Conservation (phyloP, 2,113 vertebrate genomes). For the Tor tambroides region DNA sequence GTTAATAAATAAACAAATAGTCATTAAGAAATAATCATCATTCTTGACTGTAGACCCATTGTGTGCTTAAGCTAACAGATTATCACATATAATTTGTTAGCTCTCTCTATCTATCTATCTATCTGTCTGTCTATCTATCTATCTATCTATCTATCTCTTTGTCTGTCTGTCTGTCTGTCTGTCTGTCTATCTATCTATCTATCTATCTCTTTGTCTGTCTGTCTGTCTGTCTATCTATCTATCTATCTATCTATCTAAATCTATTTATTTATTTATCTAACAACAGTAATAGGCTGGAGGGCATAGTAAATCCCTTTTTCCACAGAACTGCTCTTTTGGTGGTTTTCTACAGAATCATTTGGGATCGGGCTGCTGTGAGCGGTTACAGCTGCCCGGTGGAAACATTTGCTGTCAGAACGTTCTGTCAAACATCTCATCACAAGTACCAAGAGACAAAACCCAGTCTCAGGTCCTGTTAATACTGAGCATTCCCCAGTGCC, state of each 20-base stretch:
- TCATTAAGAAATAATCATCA: too few relatives aligned
- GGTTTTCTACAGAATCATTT: neutral
- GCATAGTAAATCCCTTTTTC: neutral
- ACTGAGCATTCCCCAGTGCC: constrained; percentile 30
- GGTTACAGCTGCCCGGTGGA: constrained; percentile 49
- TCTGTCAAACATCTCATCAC: constrained; percentile 59
- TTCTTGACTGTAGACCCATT: too few relatives aligned
- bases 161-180: neutral
- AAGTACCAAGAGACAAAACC: constrained; percentile 49
- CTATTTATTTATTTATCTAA: neutral
- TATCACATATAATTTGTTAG: too few relatives aligned
- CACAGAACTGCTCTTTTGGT: neutral
- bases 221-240: neutral
- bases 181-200: neutral
- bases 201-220: neutral
- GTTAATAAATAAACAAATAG: too few relatives aligned
- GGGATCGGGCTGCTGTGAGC: constrained; percentile 33
- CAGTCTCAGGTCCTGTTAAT: constrained; percentile 42
- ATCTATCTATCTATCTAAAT: neutral
- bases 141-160: neutral
- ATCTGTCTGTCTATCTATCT: neutral
- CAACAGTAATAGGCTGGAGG: neutral
- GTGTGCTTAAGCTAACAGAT: too few relatives aligned
- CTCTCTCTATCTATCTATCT: neutral
- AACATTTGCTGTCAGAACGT: constrained; percentile 44